Conservation (phyloP, 2,888 invertebrate genomes). For the Drosophila anomalata region DNA sequence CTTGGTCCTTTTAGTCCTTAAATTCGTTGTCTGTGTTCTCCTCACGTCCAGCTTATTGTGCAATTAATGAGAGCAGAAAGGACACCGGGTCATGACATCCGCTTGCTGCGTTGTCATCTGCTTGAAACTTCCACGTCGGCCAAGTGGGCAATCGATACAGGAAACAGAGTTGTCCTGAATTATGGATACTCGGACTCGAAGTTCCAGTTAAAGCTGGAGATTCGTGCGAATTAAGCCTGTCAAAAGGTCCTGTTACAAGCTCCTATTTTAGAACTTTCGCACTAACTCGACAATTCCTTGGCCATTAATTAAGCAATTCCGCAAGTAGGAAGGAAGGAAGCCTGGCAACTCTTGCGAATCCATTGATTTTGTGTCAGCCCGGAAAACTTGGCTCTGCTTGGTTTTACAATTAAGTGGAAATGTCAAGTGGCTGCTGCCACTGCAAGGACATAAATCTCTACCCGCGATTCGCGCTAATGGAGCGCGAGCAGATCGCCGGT, state of each 20-base stretch:
- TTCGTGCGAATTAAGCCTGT: neutral
- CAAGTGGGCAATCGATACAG: conserved; percentile 28
- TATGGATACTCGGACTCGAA: conserved; percentile 10
- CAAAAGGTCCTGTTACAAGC: conserved; percentile 2
- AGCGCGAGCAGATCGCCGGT: conserved; percentile 35
- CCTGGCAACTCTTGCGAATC: conserved; percentile 27
- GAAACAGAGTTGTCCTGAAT: conserved; percentile 7
- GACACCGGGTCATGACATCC: conserved; percentile 1
- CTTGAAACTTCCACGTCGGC: conserved; percentile 22
- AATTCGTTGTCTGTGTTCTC: neutral
- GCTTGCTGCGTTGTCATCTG: conserved; percentile 31
- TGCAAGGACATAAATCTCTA: conserved; percentile 56
- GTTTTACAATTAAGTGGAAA: conserved; percentile 61
- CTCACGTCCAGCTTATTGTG: conserved; percentile 4
- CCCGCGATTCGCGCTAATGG: conserved; percentile 65
- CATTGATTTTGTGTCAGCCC: conserved; percentile 42
- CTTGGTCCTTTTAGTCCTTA: no score
- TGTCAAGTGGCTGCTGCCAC: conserved; percentile 57
- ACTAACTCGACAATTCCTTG: conserved; percentile 42
- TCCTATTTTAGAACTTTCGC: conserved; percentile 24
- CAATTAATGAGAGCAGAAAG: conserved; percentile 24
- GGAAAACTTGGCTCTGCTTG: conserved; percentile 14
- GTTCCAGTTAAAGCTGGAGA: conserved; percentile 1
- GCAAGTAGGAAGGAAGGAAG: conserved; percentile 3
- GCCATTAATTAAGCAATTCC: conserved; percentile 40